These are phyloP conservation scores for Rhinolophus sinicus DNA, from an alignment of 2,113 vertebrate species.

Conservation along the genomic window DNA sequence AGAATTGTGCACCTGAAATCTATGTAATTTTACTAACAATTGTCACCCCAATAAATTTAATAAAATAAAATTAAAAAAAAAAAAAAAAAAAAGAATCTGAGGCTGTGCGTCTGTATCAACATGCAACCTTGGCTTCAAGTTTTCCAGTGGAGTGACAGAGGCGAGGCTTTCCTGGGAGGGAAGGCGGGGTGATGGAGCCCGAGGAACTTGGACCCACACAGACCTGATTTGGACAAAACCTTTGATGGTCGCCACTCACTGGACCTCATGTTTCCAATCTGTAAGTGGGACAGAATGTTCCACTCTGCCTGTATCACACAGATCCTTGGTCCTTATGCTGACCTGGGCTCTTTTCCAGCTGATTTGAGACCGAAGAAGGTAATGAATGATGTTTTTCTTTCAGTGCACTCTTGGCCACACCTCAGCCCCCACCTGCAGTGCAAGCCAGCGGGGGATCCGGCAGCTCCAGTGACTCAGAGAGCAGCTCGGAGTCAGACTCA, in stretches of 20 bases:
- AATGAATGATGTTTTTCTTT: constrained; percentile 51
- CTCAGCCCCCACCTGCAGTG: constrained; percentile 73
- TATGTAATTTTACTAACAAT: no score
- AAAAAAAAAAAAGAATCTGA: no score
- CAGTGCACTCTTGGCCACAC: constrained; percentile 81
- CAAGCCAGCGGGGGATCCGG: constrained; percentile 90
- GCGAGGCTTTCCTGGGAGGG: not conserved
- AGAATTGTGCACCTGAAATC: no score
- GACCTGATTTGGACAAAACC: not conserved
- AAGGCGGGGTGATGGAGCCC: not conserved
- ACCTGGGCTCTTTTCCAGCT: not conserved
- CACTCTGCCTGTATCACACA: not conserved
- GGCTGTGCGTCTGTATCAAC: not conserved
- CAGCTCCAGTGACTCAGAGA: constrained; percentile 97
- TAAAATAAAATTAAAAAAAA: no score
- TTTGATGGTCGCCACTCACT: not conserved
- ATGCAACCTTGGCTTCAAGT: not conserved
- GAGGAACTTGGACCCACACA: no score
- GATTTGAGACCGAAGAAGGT: not conserved
- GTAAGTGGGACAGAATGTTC: not conserved
- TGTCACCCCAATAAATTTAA: no score
- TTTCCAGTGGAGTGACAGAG: not conserved
- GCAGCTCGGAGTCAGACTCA: constrained; percentile 95
- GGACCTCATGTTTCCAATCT: not conserved
- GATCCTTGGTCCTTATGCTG: not conserved